Evolutionary conservation across 2,797 vertebrate species (phyloP), one percentile per base, ranked within the genome.

Genomic region (Melanotaenia trifasciata): DNA sequence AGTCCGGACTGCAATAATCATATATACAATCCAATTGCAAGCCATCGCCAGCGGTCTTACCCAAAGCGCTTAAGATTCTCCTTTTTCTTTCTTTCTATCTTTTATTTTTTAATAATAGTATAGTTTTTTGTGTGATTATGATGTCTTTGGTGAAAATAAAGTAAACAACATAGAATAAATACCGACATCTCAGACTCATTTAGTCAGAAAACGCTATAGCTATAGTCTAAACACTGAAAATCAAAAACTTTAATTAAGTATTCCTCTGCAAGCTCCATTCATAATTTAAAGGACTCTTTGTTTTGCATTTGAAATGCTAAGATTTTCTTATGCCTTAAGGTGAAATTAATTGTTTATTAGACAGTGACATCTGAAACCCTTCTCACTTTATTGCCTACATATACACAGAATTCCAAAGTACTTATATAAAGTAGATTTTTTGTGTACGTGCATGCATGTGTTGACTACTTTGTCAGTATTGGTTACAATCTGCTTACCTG

Each of bases 271-370:
- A 30, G 4, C 18, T 43, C 33, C 28, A 24, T 59, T 43, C n/a
- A 60, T 67, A 32, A 30, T 38, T 24, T 33, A 68, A 53, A 47
- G 1, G 3, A 32, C 18, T 30, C 0, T 36, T 51, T 51, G 12
- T 36, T 45, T 47, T 59, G n/a, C 30, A 28, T 16, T 53, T n/a
- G 7, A 45, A 28, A 30, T 30, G 16, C 3, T 47, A 7, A 51
- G 7, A 30, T 28, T 40, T 71, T 26, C 40, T 36, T 35, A 28
- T 24, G 30, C 57, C n/a, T 59, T 16, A 22, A 40, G n/a, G 22
- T 76, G 28, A 72, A 20, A 33, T 62, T 33, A 58, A 59, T 24
- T 33, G 20, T 71, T 70, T 61, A 70, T 58, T 61, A 51, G 8
- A 66, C 6, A 40, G 56, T 62, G 53, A 45, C 50, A 62, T 67